Base-by-base conservation (phyloP, 1,140 invertebrate genomes). In the Ylistrum balloti region DNA sequence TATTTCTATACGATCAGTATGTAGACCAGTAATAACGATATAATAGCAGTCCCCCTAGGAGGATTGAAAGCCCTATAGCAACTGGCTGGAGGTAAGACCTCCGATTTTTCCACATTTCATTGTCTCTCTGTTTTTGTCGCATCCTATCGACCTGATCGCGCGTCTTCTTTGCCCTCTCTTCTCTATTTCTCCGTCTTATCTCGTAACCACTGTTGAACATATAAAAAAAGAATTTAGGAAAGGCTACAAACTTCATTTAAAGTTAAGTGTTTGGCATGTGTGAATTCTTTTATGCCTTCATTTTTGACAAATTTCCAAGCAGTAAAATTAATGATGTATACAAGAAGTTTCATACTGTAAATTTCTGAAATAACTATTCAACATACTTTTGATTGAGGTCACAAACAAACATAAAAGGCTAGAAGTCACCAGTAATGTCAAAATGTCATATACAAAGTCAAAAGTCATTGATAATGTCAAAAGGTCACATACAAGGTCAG, bases 81-180 rank as follows among this genome's bases (percentile, higher is more conserved):
- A 90, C 35, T 34, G 94, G 93, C 41, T 91, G 86, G 17, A 94
- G 33, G 90, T 93, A 95, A 7, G 92, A 88, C 22, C 89, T 92
- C 74, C 94, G 86, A 10, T 90, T 89, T 33, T 90, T 90, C 91
- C 92, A 93, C 33, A 93, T 32, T 92, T 96, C 96, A 87, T 94
- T 92, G 86, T 95, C 93, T 90, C 91, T 90, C 91, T 96, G 96
- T 88, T 95, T 95, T 74, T 94, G 91, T 91, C 95, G 96, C 93
- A 96, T 96, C 38, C 93, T 88, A 22, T 94, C 93, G 0, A 96
- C 93, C 90, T 94, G 94, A 87, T 95, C 93, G 86, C 92, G 90
- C 33, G 95, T 96, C 38, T 95, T 94, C 86, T 95, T 94, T 33
- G 93, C 94, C 33, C 95, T 90, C 88, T 96, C 95, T 90, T 96